These are phyloP conservation scores for Glareola pratincola DNA, from an alignment of 2,113 vertebrate species.

Conservation along the genomic window DNA sequence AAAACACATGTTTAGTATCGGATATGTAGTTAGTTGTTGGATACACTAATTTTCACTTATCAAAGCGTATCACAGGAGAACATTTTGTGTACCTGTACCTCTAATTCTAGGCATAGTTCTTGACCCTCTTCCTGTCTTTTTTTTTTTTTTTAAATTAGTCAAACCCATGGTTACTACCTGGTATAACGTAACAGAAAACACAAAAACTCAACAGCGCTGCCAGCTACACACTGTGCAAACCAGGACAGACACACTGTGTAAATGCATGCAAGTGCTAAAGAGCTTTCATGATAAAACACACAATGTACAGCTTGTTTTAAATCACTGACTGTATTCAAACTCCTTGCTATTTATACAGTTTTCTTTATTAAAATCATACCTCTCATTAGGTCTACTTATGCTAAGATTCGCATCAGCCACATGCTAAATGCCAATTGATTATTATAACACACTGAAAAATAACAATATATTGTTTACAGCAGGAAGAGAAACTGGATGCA, in stretches of 20 bases:
- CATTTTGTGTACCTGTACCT: background rate
- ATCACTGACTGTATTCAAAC: background rate
- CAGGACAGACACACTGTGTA: background rate
- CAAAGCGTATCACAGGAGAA: background rate
- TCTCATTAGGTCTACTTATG: background rate
- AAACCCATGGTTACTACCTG: background rate
- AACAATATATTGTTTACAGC: background rate
- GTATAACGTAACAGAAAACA: fast-evolving
- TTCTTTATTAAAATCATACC: background rate
- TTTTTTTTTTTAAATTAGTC: background rate
- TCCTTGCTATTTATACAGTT: background rate
- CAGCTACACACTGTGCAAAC: background rate
- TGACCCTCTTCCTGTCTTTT: fast-evolving
- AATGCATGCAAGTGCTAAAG: background rate
- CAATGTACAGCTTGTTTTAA: background rate
- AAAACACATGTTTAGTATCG: too few relatives aligned
- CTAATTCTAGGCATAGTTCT: background rate
- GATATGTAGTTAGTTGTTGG: background rate
- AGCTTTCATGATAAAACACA: background rate
- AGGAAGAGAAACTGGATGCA: background rate
- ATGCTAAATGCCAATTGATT: background rate
- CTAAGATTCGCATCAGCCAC: background rate
- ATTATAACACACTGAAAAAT: background rate
- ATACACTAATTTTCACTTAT: background rate
- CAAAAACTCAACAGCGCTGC: background rate